A percentile compares a stretch with the other conserved stretches of the same genome.
phyloP scores from a whole-genome alignment of 2,113 vertebrate species.

The Syngnathoides biaculeatus region DNA sequence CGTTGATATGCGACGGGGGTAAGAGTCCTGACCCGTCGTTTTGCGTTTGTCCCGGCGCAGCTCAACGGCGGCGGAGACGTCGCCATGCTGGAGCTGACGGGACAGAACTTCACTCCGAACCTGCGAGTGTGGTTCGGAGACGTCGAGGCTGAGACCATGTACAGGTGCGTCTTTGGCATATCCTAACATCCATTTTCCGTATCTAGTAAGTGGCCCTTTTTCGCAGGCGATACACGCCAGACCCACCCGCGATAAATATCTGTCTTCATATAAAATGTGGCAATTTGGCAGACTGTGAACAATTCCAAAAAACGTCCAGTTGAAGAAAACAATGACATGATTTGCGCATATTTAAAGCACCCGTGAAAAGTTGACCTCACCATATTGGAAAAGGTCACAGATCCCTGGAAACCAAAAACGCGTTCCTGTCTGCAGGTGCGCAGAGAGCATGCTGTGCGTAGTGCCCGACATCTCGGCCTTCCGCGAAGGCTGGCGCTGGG shows the following conservation, averaged over 20 bases:
- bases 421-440: slow-evolving; percentile 78
- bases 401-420: no score
- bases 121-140: slow-evolving; percentile 98
- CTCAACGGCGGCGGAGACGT: slow-evolving; percentile 96
- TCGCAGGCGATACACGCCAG: no score
- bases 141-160: slow-evolving; percentile 99
- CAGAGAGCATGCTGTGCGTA: slow-evolving; percentile 97
- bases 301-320: no score
- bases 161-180: slow-evolving; percentile 77
- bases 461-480: slow-evolving; percentile 99
- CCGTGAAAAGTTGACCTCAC: no score
- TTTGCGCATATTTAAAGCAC: no score
- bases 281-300: no score
- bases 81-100: slow-evolving; percentile 98
- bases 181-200: background rate
- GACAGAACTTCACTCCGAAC: slow-evolving; percentile 98
- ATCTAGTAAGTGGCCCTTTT: no score
- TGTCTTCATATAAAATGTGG: no score
- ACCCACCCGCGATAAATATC: no score
- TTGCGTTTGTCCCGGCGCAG: slow-evolving; percentile 56
- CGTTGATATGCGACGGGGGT: background rate
- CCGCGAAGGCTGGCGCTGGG: slow-evolving; percentile 98
- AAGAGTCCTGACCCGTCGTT: background rate
- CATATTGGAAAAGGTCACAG: no score
- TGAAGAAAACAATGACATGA: no score